Conservation (phyloP, 2,888 invertebrate species). For the Lingula anatina region DNA sequence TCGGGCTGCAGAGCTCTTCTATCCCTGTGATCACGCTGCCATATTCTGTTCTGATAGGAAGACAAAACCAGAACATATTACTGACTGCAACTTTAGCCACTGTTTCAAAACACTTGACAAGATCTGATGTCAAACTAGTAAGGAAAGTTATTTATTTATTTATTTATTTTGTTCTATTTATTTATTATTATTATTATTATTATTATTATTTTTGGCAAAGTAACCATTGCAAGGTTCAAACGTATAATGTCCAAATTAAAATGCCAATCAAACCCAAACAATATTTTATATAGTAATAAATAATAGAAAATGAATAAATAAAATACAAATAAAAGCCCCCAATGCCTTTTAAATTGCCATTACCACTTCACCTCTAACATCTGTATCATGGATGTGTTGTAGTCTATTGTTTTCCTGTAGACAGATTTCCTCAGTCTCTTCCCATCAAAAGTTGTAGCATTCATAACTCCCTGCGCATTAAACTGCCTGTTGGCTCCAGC, state of each 20-base stretch:
- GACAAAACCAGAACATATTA: background rate
- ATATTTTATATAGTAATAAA: too few relatives aligned
- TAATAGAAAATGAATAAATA: too few relatives aligned
- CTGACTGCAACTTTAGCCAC: too few relatives aligned
- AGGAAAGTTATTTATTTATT: background rate
- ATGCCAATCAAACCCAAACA: too few relatives aligned
- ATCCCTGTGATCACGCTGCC: slow-evolving; percentile 91
- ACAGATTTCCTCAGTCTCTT: slow-evolving; percentile 92
- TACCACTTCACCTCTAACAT: slow-evolving; percentile 84
- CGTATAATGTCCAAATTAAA: too few relatives aligned
- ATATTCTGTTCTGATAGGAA: slow-evolving; percentile 71
- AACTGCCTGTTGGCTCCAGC: too few relatives aligned
- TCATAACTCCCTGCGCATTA: slow-evolving; percentile 6
- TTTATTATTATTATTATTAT: too few relatives aligned
- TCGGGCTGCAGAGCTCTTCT: slow-evolving; percentile 88
- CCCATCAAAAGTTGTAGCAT: slow-evolving; percentile 63
- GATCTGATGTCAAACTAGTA: background rate
- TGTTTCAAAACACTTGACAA: slow-evolving; percentile 11
- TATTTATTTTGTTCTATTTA: too few relatives aligned
- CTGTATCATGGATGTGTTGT: slow-evolving; percentile 90
- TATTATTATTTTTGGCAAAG: too few relatives aligned
- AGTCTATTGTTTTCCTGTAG: slow-evolving; percentile 96
- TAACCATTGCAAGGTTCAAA: too few relatives aligned
- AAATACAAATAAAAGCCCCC: background rate
- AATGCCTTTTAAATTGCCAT: slow-evolving; percentile 1